A percentile compares a stretch with the other conserved stretches of the same genome.
Conservation (phyloP, 2,888 invertebrate genomes). For the Ophioninae sp. region DNA sequence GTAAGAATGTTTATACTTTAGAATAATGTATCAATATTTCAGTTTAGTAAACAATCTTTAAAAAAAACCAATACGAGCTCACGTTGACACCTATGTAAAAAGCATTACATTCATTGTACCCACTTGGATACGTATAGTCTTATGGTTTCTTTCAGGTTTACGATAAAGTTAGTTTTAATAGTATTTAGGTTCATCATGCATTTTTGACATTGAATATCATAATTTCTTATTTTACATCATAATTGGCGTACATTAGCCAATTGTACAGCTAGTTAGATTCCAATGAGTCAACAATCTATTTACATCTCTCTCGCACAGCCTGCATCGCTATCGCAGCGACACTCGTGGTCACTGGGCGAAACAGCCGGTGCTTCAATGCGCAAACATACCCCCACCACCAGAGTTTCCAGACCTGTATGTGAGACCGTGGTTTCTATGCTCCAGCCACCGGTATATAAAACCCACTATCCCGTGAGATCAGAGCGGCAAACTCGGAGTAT, state of each 20-base stretch:
- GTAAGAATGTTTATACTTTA: too few relatives aligned
- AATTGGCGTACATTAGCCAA: not conserved
- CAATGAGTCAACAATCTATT: not conserved
- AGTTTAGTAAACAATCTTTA: too few relatives aligned
- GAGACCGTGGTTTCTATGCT: too few relatives aligned
- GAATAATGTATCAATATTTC: too few relatives aligned
- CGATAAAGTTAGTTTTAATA: not conserved
- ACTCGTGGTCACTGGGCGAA: not conserved
- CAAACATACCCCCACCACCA: not conserved
- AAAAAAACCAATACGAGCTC: too few relatives aligned
- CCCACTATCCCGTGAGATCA: not conserved
- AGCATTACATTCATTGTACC: not conserved
- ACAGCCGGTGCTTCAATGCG: not conserved
- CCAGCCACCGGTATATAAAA: not conserved
- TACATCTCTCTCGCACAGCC: not conserved
- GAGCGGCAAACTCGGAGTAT: not conserved
- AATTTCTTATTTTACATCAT: not conserved
- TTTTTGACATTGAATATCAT: conserved; percentile 1
- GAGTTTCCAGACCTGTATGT: not conserved
- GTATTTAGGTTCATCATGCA: not conserved
- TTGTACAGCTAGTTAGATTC: not conserved
- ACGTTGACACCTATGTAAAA: not conserved
- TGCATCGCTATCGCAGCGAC: not conserved
- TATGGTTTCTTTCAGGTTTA: not conserved
- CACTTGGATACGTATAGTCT: not conserved